Evolutionary conservation across 2,888 invertebrate species (phyloP), one percentile per base, ranked within the genome.

Genomic region (Linnaemya tessellans): DNA sequence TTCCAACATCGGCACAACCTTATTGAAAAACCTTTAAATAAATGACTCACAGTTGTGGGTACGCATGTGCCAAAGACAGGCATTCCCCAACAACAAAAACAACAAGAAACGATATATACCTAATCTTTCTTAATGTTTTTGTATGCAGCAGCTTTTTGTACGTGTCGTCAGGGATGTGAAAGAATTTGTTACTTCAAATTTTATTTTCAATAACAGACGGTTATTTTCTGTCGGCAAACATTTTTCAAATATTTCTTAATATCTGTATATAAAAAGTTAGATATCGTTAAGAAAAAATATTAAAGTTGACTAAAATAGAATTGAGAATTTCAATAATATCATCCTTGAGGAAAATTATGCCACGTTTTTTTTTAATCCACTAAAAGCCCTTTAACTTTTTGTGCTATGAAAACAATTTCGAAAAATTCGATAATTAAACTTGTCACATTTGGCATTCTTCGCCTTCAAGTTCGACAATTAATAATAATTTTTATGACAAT

Each of bases 81-180:
- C 87, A 87, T 87, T 87, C 86, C 87, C 87, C 87, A 85, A 87
- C 80, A 84, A 80, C 46, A 84, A 80, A 84, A 84, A 86, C 80
- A 87, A 43, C 58, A 80, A 82, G 43, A 70, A 22, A 70, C 30
- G 5, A 30, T 30, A 80, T 13, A 56, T 43, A 3, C 38, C 43
- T 64, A 70, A 49, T 13, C 67, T 67, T 77, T 43, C 9, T 49
- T 73, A 18, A 35, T 64, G 20, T n/a, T 65, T 30, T 46, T 70
- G 30, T 9, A 13, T 30, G 41, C 41, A 65, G 64, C 64, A 64
- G 62, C 51, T 71, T 79, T 62, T 79, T 79, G 79, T 79, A 54
- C n/a, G 20, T 60, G 15, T 35, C 20, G 1, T 1, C 79, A 79
- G 79, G 7, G 62, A 18, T 35, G 15, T 46, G 25, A 79, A 64